Conservation (phyloP, 2,888 invertebrate genomes). For the Patella depressa region DNA sequence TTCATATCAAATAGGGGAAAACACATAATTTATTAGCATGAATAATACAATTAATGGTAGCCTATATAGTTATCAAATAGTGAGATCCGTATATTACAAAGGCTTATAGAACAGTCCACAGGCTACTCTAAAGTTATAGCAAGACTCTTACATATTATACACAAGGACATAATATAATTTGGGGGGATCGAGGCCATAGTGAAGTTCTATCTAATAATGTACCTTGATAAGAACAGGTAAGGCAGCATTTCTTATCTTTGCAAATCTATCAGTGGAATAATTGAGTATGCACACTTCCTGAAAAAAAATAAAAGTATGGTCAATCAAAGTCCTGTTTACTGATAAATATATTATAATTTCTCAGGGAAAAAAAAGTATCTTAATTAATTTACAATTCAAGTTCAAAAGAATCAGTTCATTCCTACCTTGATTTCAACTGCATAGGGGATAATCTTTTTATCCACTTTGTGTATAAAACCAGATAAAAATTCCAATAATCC, state of each 20-base stretch:
- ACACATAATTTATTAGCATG: no score
- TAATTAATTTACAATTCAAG: not conserved
- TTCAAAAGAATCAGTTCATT: not conserved
- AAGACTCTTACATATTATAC: not conserved
- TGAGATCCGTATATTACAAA: not conserved
- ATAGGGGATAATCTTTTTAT: constrained; percentile 61
- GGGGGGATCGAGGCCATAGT: no score
- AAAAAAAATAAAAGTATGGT: constrained; percentile 27
- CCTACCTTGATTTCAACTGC: constrained; percentile 67
- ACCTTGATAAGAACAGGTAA: constrained; percentile 65
- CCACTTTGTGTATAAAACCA: constrained; percentile 57
- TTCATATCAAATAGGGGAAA: no score
- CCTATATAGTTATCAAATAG: not conserved
- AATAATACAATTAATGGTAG: no score
- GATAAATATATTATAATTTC: not conserved
- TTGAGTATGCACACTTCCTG: constrained; percentile 64
- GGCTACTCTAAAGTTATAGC: not conserved
- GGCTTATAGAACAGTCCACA: not conserved
- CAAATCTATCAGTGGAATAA: constrained; percentile 61
- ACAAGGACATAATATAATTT: not conserved
- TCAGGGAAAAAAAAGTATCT: not conserved
- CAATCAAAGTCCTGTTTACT: not conserved
- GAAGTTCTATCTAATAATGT: constrained; percentile 12
- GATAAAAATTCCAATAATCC: constrained; percentile 59
- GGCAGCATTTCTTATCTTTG: constrained; percentile 64